phyloP scores from a whole-genome alignment of 1,140 invertebrate species.

The Euglossa dilemma region DNA sequence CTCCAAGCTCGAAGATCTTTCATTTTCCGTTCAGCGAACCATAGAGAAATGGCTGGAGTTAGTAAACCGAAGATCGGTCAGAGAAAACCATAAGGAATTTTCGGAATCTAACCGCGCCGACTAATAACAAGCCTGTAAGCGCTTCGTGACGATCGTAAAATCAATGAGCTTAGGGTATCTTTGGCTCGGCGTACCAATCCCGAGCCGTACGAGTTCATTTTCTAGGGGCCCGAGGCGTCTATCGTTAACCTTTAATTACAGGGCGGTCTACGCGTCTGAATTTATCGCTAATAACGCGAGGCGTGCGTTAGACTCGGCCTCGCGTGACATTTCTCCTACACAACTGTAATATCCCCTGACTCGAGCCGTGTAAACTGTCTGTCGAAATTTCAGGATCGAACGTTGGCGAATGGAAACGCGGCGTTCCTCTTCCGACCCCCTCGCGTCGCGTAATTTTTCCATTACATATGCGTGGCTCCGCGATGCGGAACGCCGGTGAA shows the following conservation, averaged over 20 bases:
- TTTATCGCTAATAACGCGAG: slow-evolving; percentile 69
- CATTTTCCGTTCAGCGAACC: too few relatives aligned
- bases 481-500: too few relatives aligned
- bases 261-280: slow-evolving; percentile 59
- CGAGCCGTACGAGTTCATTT: slow-evolving; percentile 65
- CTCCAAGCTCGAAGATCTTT: too few relatives aligned
- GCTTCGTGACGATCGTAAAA: slow-evolving; percentile 28
- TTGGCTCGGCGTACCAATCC: slow-evolving; percentile 43
- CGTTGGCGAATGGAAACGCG: too few relatives aligned
- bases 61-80: neutral
- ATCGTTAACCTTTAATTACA: slow-evolving; percentile 72
- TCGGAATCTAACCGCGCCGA: slow-evolving; percentile 20
- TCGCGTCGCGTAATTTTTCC: too few relatives aligned
- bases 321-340: slow-evolving; percentile 6
- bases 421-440: too few relatives aligned
- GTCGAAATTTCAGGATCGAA: neutral
- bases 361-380: neutral
- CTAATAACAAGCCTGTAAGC: slow-evolving; percentile 58
- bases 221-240: slow-evolving; percentile 52
- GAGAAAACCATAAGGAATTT: neutral
- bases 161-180: slow-evolving; percentile 22
- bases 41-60: neutral
- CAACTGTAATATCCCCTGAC: neutral
- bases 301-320: slow-evolving; percentile 32
- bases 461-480: too few relatives aligned